These are phyloP conservation scores for Haplochromis burtoni DNA, from an alignment of 2,113 vertebrate species.

Conservation along the genomic window DNA sequence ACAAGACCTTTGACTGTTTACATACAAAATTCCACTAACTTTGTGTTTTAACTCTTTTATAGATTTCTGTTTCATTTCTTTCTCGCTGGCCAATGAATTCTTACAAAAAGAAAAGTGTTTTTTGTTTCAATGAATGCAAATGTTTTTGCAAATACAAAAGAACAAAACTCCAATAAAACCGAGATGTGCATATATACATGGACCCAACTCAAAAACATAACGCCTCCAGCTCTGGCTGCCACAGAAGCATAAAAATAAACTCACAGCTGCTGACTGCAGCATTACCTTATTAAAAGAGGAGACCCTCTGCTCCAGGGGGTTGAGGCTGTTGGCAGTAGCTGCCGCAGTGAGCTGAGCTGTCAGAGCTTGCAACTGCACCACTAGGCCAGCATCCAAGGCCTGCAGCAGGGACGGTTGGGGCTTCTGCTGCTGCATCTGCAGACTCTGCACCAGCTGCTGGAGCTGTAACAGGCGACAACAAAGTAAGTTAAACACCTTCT, in stretches of 20 bases:
- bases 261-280: neutral
- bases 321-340: slow-evolving; percentile 90
- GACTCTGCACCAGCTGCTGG: slow-evolving; percentile 93
- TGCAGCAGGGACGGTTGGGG: slow-evolving; percentile 94
- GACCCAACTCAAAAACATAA: neutral
- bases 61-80: neutral
- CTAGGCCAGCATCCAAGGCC: slow-evolving; percentile 92
- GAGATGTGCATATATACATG: neutral
- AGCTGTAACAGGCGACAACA: slow-evolving; percentile 66
- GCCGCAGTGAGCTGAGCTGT: slow-evolving; percentile 97
- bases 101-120: neutral
- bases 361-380: slow-evolving; percentile 93
- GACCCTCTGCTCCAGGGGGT: slow-evolving; percentile 91
- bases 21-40: neutral
- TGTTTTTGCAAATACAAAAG: neutral
- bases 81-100: neutral
- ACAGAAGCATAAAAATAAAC: neutral
- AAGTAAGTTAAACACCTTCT: neutral
- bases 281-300: slow-evolving; percentile 96
- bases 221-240: neutral
- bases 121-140: neutral
- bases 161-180: neutral
- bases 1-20: neutral
- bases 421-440: slow-evolving; percentile 98
- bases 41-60: neutral